Percentiles rank a stretch among this genome's conserved stretches.
These are phyloP conservation scores for Dolichopus griseipennis DNA, from an alignment of 2,888 invertebrate species.

Conservation along the genomic window DNA sequence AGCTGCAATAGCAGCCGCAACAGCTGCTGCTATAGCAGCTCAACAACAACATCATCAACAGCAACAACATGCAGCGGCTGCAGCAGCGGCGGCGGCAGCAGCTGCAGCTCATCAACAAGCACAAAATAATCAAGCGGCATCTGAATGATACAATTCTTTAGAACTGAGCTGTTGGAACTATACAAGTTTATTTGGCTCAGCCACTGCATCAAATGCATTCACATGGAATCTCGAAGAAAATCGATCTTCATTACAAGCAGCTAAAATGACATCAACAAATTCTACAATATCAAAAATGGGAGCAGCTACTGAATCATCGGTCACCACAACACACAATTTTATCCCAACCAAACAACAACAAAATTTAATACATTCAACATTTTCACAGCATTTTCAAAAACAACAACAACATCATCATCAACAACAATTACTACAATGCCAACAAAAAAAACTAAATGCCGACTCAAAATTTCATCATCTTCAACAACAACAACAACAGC, in stretches of 20 bases:
- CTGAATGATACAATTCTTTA: conserved; percentile 36
- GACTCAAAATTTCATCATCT: conserved; percentile 12
- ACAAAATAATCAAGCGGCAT: conserved; percentile 29
- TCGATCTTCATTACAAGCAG: conserved; percentile 23
- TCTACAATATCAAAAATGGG: conserved; percentile 18
- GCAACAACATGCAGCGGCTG: conserved; percentile 28
- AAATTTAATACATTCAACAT: not conserved
- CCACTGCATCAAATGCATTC: conserved; percentile 25
- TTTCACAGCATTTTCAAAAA: conserved; percentile 12
- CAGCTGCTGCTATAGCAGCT: conserved; percentile 36
- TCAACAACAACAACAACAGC: conserved; percentile 18
- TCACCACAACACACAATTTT: conserved; percentile 25
- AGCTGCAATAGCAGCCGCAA: conserved; percentile 43
- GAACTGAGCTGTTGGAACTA: conserved; percentile 40
- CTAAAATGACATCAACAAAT: conserved; percentile 21
- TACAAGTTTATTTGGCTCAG: conserved; percentile 30
- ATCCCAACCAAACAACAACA: conserved; percentile 23
- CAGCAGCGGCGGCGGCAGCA: conserved; percentile 30
- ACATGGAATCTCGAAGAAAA: conserved; percentile 36
- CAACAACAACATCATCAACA: conserved; percentile 33
- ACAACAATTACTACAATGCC: conserved; percentile 13
- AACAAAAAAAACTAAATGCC: conserved; percentile 20
- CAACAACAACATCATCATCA: conserved; percentile 17
- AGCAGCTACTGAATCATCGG: conserved; percentile 21
- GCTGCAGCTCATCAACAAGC: conserved; percentile 36